Base-by-base conservation (phyloP, 2,113 vertebrate species). In the Tragelaphus buxtoni region DNA sequence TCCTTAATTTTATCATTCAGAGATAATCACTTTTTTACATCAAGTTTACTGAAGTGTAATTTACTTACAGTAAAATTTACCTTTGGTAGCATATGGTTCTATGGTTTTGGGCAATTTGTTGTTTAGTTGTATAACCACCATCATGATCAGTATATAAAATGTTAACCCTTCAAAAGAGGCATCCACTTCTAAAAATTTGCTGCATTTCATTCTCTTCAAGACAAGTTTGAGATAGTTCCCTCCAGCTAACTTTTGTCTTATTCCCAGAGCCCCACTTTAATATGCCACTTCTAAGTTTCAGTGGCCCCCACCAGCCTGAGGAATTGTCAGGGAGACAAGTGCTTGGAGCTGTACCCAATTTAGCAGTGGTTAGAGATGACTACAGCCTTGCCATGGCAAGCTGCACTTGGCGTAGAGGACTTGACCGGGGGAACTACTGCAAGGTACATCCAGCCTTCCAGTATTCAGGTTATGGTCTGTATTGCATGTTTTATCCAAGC, bases 11-110 rank as follows among this genome's bases (percentile, higher is more conserved):
- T 94, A 26, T 42, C 56, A 85, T 79, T 95, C 17, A 76, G 55
- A 91, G 42, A 83, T 65, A 87, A 93, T 61, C n/a, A 32, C 49
- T 92, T 26, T 85, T 94, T 89, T 80, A 96, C 86, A 32, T 61
- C 16, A 76, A 3, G 16, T 84, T 65, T 88, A 63, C 45, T 93
- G 39, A 86, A 76, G 11, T 76, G 1, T 69, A 81, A 82, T 28
- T 63, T 60, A 83, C 35, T 72, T 72, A 20, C 7, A 60, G 12
- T 56, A 87, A 90, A 96, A 82, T 80, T 88, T 7, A 63, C 51
- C 9, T 9, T 83, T 56, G 60, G 45, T 89, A 51, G n/a, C 18
- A 20, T 60, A 53, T 3, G 63, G 16, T 86, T 95, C n/a, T 80
- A 9, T 42, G 51, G 26, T 81, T 86, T 76, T 90, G 77, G 6